Evolutionary conservation across 2,888 invertebrate genomes (phyloP).

Genomic region (Tachina lurida): DNA sequence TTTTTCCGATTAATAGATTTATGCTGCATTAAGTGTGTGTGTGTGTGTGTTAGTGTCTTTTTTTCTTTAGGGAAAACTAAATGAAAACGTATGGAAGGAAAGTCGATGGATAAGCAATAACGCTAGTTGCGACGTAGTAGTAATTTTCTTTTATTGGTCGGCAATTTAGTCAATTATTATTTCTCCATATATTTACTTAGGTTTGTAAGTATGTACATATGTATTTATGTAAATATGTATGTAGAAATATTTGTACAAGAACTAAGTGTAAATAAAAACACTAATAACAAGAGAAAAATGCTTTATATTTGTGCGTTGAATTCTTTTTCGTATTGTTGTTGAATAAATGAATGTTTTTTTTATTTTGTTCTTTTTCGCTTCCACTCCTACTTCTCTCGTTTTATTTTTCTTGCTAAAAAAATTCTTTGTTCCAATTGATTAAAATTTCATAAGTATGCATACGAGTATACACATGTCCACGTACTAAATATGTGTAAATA

Average conservation of each 20-base stretch:
- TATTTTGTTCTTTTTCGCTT: constrained; percentile 4
- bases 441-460: not conserved
- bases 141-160: constrained; percentile 18
- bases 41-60: not conserved
- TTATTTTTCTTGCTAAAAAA: not conserved
- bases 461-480: not conserved
- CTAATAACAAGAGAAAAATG: constrained; percentile 27
- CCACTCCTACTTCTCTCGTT: not conserved
- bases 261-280: constrained; percentile 37
- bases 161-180: constrained; percentile 10
- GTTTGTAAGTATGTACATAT: not conserved
- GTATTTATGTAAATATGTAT: not conserved
- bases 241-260: not conserved
- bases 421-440: constrained; percentile 29
- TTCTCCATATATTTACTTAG: not conserved
- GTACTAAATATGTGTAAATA: not conserved
- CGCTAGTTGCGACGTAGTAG: constrained; percentile 11
- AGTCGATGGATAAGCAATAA: not conserved
- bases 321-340: constrained; percentile 38
- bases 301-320: constrained; percentile 54
- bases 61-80: constrained; percentile 35
- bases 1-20: constrained; percentile 50
- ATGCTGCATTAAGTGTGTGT: constrained; percentile 18
- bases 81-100: constrained; percentile 17
- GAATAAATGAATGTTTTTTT: constrained; percentile 1